Base-by-base conservation (phyloP, 2,113 vertebrate genomes). In the Oreochromis niloticus region DNA sequence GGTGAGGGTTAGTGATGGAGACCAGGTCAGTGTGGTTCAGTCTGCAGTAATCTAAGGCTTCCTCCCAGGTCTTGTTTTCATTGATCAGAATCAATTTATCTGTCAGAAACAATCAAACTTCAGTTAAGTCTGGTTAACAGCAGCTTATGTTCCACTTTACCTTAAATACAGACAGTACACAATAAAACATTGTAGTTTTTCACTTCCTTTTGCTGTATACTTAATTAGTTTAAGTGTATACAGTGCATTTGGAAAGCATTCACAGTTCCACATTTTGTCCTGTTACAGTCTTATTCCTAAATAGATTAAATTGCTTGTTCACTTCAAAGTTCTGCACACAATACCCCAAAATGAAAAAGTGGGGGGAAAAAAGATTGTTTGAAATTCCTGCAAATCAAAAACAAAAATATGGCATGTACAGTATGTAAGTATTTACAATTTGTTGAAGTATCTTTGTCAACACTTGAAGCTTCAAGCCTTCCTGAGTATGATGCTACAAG, bases 181-280 rank as follows among this genome's bases (percentile, higher is more conserved):
- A 61, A 3, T 17, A 61, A 32, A 34, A 17, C 8, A 1, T 17
- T 61, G 5, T 61, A 2, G 0, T 61, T 61, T 61, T 34, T 34
- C 30, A 34, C 2, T 61, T 61, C 57, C 16, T 34, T 61, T 61
- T 4, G 14, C 3, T 61, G 27, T 32, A 32, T 32, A 2, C 57
- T 61, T 17, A 17, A 17, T 17, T 61, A 17, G 0, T 0, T 0
- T 32, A 61, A 61, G 57, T 61, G 27, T 61, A 0, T 32, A 17
- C 27, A 32, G 57, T 61, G 27, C 27, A 61, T 61, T 32, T 61
- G 57, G 57, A 61, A 61, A 32, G 8, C 0, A 32, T 61, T 61
- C 57, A 17, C 57, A 61, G 30, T 32, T 17, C 3, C 0, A 61
- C 57, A 32, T 59, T 32, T 32, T 61, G 57, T 32, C 27, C 27